phyloP scores from a whole-genome alignment of 2,797 vertebrate genomes.

The Kryptopterus vitreolus region DNA sequence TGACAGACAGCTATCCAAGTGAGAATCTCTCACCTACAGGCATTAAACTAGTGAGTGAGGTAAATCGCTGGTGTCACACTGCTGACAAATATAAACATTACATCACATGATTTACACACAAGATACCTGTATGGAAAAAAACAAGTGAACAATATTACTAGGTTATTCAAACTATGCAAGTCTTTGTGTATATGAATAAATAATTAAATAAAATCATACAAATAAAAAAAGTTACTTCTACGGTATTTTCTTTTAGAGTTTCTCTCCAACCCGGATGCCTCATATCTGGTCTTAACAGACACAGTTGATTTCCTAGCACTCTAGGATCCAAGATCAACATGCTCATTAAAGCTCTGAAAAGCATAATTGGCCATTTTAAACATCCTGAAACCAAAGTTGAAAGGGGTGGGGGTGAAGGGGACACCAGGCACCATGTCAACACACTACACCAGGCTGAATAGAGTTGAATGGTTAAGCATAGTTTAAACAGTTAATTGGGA shows the following conservation, averaged over 20 bases:
- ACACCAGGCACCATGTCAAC: not conserved
- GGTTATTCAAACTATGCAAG: not conserved
- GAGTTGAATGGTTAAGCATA: too few relatives aligned
- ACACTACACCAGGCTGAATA: not conserved
- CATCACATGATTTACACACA: not conserved
- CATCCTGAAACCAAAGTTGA: not conserved
- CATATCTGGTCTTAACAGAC: not conserved
- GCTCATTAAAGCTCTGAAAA: not conserved
- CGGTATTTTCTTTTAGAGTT: not conserved
- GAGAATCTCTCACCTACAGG: not conserved
- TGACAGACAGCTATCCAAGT: not conserved
- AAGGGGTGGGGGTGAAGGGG: not conserved
- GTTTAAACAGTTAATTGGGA: not conserved
- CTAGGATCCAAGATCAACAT: not conserved
- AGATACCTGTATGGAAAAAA: not conserved
- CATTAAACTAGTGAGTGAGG: not conserved
- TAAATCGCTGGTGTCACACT: not conserved
- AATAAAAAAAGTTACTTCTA: not conserved
- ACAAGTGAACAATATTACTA: not conserved
- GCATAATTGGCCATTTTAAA: not conserved
- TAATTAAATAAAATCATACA: too few relatives aligned
- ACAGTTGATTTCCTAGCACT: too few relatives aligned
- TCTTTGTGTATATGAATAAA: not conserved
- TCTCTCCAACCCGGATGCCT: not conserved
- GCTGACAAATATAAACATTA: not conserved